phyloP scores from a whole-genome alignment of 2,888 invertebrate species.

The Rhamnusium bicolor region DNA sequence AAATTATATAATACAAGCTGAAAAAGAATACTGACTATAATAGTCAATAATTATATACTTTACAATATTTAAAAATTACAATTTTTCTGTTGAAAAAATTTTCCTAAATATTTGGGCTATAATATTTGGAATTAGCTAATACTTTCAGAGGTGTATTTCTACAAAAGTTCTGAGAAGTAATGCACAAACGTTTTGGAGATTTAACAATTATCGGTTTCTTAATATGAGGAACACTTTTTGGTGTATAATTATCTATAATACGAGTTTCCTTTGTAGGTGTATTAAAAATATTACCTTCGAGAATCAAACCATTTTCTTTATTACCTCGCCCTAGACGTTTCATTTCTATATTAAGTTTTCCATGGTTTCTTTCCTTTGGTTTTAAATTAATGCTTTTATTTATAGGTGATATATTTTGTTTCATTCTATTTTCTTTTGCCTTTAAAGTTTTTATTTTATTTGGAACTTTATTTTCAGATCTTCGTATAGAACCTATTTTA shows the following conservation, averaged over 20 bases:
- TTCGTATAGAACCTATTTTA: constrained; percentile 55
- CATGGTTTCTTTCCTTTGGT: constrained; percentile 55
- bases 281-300: constrained; percentile 17
- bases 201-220: constrained; percentile 75
- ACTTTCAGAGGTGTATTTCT: constrained; percentile 75
- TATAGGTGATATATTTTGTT: constrained; percentile 63
- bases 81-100: not conserved
- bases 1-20: not conserved
- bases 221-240: constrained; percentile 73
- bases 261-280: constrained; percentile 31
- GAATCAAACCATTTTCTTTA: constrained; percentile 31
- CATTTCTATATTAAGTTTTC: constrained; percentile 49
- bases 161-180: constrained; percentile 71
- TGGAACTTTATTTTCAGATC: not conserved
- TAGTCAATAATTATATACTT: not conserved
- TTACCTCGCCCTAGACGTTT: constrained; percentile 41
- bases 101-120: not conserved
- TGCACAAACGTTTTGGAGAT: constrained; percentile 74
- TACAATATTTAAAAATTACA: not conserved
- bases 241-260: constrained; percentile 36
- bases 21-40: not conserved
- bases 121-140: not conserved
- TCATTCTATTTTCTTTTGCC: constrained; percentile 64
- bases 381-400: constrained; percentile 53
- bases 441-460: constrained; percentile 54